phyloP scores from a whole-genome alignment of 2,113 vertebrate species.

The Hemiprocne comata region DNA sequence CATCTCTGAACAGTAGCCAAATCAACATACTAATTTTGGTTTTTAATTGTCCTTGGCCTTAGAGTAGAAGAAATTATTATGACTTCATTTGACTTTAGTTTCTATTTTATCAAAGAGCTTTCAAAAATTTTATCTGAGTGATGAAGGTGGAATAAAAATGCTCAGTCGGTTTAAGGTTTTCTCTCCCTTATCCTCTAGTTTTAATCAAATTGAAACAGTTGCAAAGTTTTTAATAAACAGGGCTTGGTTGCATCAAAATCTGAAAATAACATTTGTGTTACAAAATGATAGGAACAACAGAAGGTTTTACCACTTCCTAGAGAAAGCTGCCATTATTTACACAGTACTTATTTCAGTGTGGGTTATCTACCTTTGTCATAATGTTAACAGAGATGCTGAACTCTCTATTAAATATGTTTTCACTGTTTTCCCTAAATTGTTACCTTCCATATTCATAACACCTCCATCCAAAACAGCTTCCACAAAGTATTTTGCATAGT shows the following conservation, averaged over 20 bases:
- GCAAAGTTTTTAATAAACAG: not conserved
- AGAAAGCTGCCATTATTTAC: not conserved
- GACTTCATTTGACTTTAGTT: not conserved
- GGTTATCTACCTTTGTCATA: not conserved
- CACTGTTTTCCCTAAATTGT: not conserved
- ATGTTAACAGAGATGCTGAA: not conserved
- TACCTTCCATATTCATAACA: not conserved
- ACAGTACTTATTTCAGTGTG: not conserved
- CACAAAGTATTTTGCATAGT: not conserved
- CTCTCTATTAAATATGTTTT: not conserved
- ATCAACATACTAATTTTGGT: not conserved
- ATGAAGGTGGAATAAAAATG: not conserved
- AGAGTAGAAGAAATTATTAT: not conserved
- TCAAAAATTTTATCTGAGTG: not conserved
- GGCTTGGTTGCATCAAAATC: not conserved
- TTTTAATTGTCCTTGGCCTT: not conserved
- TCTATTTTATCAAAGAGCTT: not conserved
- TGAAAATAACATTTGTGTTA: not conserved
- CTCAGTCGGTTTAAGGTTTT: not conserved
- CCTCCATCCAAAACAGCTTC: not conserved
- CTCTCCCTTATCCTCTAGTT: not conserved
- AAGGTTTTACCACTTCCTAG: not conserved
- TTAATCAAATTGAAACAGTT: not conserved
- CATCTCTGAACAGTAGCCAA: not conserved
- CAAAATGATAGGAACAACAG: not conserved